phyloP scores from a whole-genome alignment of 2,797 vertebrate species.

The Amblyopsis hoosieri region DNA sequence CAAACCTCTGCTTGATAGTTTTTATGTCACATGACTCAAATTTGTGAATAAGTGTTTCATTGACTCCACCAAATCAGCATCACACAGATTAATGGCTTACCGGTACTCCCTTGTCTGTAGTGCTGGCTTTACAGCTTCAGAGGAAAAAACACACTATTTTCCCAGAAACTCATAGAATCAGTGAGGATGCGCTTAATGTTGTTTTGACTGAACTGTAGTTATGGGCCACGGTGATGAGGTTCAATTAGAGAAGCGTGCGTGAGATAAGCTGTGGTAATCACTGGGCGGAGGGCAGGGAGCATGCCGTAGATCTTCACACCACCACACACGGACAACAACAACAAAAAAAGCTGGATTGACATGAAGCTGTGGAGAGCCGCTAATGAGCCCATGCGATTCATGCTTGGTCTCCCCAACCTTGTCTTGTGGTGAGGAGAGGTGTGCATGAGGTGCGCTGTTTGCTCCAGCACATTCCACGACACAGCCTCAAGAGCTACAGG shows the following conservation, averaged over 20 bases:
- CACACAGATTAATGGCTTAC: constrained; percentile 41
- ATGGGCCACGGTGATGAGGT: constrained; percentile 63
- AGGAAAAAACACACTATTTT: constrained; percentile 19
- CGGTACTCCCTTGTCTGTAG: constrained; percentile 9
- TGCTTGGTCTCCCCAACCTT: constrained; percentile 61
- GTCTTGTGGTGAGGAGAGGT: constrained; percentile 59
- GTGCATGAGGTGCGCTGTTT: constrained; percentile 36
- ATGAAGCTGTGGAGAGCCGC: constrained; percentile 61
- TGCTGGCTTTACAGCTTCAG: constrained; percentile 22
- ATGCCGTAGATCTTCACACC: constrained; percentile 46
- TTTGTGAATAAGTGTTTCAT: constrained; percentile 11
- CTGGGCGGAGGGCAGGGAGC: constrained; percentile 51
- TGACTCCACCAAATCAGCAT: constrained; percentile 13
- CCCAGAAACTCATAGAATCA: constrained; percentile 42
- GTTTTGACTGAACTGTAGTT: constrained; percentile 66
- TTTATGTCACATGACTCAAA: too few species aligned
- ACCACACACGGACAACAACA: not conserved
- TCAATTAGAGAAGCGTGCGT: constrained; percentile 68
- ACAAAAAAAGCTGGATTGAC: constrained; percentile 52
- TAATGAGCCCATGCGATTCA: constrained; percentile 77
- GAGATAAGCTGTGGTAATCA: constrained; percentile 66
- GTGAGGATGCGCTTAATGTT: constrained; percentile 49
- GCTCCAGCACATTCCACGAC: constrained; percentile 52
- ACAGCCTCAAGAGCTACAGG: constrained; percentile 42
- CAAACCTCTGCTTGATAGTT: too few species aligned